phyloP scores from a whole-genome alignment of 2,113 vertebrate species.

The Chloroceryle aenea region DNA sequence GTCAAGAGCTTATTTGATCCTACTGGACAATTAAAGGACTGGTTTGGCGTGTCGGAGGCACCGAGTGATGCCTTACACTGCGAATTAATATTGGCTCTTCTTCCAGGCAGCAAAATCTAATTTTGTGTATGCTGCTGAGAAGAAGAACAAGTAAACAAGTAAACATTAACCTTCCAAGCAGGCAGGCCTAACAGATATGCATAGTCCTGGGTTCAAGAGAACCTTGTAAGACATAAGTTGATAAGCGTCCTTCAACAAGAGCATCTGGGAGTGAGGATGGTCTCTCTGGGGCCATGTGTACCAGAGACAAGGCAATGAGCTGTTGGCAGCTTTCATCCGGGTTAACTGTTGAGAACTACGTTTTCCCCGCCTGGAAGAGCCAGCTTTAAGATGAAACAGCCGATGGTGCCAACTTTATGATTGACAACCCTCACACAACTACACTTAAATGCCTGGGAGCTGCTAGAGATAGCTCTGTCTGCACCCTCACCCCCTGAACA shows the following conservation, averaged over 20 bases:
- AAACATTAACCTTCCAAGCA: background rate
- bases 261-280: background rate
- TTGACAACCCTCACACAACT: background rate
- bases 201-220: background rate
- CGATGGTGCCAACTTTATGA: background rate
- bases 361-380: background rate
- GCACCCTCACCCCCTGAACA: background rate
- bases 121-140: background rate
- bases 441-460: background rate
- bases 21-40: background rate
- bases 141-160: background rate
- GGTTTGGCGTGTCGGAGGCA: background rate
- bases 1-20: background rate
- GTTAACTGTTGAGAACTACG: background rate
- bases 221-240: background rate
- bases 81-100: background rate
- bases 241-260: background rate
- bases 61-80: background rate
- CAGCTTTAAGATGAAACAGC: background rate
- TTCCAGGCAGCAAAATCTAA: background rate
- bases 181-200: background rate
- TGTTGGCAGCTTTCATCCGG: background rate
- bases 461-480: background rate
- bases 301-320: background rate
- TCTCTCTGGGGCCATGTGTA: rapidly evolving